Percentiles rank a stretch among this genome's conserved stretches.
phyloP scores from a whole-genome alignment of 2,113 vertebrate genomes.

The Elgaria multicarinata region DNA sequence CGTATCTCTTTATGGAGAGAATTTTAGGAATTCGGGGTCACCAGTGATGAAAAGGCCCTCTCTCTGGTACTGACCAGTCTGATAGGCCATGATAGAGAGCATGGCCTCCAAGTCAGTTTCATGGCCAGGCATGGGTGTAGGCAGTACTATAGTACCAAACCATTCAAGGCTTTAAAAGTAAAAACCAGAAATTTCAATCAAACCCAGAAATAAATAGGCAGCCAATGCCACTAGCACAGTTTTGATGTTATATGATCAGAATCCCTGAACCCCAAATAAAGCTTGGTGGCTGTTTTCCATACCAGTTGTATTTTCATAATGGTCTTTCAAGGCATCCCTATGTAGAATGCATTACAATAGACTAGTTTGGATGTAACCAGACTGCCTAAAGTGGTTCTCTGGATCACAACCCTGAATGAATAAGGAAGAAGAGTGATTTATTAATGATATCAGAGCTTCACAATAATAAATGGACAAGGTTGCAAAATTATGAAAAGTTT shows the following conservation, averaged over 20 bases:
- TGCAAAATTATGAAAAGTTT: background rate
- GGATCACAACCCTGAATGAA: background rate
- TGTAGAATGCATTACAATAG: background rate
- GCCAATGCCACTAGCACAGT: background rate
- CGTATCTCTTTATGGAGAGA: background rate
- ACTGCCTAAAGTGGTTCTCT: background rate
- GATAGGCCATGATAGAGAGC: background rate
- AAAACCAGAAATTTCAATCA: background rate
- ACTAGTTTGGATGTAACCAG: background rate
- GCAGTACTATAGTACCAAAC: background rate
- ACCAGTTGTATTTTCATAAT: background rate
- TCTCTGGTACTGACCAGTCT: background rate
- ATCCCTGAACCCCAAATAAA: no score
- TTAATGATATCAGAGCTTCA: background rate
- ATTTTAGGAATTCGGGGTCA: no score
- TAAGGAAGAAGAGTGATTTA: background rate
- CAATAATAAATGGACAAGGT: background rate
- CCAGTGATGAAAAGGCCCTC: background rate
- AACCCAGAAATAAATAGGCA: background rate
- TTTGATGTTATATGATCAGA: background rate
- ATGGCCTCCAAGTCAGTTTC: background rate
- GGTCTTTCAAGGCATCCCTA: background rate
- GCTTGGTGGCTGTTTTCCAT: background rate
- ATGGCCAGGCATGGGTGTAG: no score
- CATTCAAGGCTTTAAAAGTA: background rate